A percentile compares a stretch with the other conserved stretches of the same genome.
Evolutionary conservation across 2,113 vertebrate species (phyloP).

Genomic region (Heptranchias perlo): DNA sequence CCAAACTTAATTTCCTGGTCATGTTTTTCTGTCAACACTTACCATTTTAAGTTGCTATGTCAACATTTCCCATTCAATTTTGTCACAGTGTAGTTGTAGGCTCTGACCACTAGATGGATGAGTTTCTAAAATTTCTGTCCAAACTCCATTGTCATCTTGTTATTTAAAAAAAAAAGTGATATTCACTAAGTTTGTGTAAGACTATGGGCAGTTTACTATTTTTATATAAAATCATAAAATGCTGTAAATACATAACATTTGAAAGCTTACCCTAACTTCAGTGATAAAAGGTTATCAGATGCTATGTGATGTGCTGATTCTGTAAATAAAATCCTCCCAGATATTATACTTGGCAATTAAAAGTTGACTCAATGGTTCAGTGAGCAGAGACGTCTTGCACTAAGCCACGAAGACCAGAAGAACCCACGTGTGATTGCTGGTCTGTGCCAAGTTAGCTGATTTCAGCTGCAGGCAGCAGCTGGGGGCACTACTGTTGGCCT

Average conservation of each 20-base stretch:
- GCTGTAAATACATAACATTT: not conserved
- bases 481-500: not conserved
- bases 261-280: too few relatives aligned
- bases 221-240: not conserved
- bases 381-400: not conserved
- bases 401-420: not conserved
- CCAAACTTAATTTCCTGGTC: not conserved
- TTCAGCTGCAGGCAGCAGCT: not conserved
- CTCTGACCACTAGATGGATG: too few relatives aligned
- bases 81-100: not conserved
- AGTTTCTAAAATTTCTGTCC: not conserved
- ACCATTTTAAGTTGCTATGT: not conserved
- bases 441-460: not conserved
- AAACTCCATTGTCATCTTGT: not conserved
- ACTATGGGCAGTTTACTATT: not conserved
- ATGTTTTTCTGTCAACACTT: not conserved
- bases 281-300: too few relatives aligned
- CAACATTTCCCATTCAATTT: not conserved
- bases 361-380: not conserved
- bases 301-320: not conserved
- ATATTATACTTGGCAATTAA: not conserved
- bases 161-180: not conserved
- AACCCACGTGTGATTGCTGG: not conserved
- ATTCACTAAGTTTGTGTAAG: not conserved
- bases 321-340: not conserved